phyloP scores from a whole-genome alignment of 2,888 invertebrate genomes.

The Nomada fabriciana region DNA sequence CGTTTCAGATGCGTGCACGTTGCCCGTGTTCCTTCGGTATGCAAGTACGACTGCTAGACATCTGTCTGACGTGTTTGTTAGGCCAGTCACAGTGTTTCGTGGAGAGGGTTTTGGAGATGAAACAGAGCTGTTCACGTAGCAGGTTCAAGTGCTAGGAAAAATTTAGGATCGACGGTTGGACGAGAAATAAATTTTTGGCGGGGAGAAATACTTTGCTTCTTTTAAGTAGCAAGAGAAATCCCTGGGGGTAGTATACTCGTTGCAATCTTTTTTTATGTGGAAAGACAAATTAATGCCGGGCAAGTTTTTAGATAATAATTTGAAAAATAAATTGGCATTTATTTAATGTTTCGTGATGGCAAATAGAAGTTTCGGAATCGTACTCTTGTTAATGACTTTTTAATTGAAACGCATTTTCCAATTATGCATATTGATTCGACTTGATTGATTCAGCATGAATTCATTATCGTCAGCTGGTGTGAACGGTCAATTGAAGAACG shows the following conservation, averaged over 20 bases:
- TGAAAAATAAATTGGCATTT: not conserved
- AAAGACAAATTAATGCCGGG: not conserved
- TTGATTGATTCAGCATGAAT: slow-evolving; percentile 72
- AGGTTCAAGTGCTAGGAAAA: not conserved
- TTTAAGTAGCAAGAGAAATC: no score
- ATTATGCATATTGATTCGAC: slow-evolving; percentile 44
- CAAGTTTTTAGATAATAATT: not conserved
- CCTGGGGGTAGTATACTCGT: no score
- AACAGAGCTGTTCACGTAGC: slow-evolving; percentile 9
- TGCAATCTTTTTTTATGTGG: not conserved
- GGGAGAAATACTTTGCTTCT: not conserved
- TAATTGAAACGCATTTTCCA: slow-evolving; percentile 14
- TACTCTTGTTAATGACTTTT: slow-evolving; percentile 32
- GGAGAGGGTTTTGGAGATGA: slow-evolving; percentile 24
- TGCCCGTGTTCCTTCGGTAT: slow-evolving; percentile 45
- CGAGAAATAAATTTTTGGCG: not conserved
- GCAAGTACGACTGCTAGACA: slow-evolving; percentile 59
- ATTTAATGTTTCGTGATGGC: not conserved
- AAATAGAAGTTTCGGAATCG: not conserved
- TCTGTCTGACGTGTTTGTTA: slow-evolving; percentile 59
- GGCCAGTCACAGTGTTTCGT: slow-evolving; percentile 18
- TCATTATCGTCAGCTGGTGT: slow-evolving; percentile 71
- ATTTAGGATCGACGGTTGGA: not conserved
- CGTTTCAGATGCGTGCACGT: slow-evolving; percentile 48
- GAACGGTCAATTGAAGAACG: slow-evolving; percentile 72